Evolutionary conservation across 2,797 vertebrate species (phyloP).

Genomic region (Selene dorsalis): DNA sequence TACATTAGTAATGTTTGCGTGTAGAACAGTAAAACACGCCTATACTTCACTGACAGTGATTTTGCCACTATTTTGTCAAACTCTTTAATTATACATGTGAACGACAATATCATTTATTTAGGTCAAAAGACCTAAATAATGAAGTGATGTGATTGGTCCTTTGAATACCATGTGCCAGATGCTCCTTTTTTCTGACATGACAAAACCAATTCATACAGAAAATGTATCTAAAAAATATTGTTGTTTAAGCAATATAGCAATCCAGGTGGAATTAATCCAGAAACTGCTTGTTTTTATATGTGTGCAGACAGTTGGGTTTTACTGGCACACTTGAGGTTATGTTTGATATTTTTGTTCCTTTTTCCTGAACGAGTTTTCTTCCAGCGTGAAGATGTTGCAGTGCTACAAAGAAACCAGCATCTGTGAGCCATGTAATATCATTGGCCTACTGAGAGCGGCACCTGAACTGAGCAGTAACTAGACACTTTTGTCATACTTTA

Average conservation of each 20-base stretch:
- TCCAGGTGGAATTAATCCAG: background rate
- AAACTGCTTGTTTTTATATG: background rate
- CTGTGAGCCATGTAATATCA: background rate
- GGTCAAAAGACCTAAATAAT: slow-evolving; percentile 10
- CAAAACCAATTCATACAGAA: background rate
- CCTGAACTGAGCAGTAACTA: slow-evolving; percentile 9
- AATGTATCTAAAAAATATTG: background rate
- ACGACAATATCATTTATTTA: background rate
- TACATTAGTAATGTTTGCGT: background rate
- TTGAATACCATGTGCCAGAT: background rate
- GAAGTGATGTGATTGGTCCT: background rate
- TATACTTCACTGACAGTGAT: background rate
- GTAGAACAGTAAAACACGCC: background rate
- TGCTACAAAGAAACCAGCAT: background rate
- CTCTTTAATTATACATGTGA: slow-evolving; percentile 3
- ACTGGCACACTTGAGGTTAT: background rate
- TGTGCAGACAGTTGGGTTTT: slow-evolving; percentile 13
- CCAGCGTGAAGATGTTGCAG: background rate
- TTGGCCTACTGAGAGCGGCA: background rate
- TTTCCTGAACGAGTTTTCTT: background rate
- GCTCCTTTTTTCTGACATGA: slow-evolving; percentile 7
- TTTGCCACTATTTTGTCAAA: background rate
- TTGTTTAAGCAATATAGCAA: background rate
- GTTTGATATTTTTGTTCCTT: background rate
- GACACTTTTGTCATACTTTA: slow-evolving; percentile 19